Conservation (phyloP, 2,888 invertebrate genomes). For the Nymphalis urticae region DNA sequence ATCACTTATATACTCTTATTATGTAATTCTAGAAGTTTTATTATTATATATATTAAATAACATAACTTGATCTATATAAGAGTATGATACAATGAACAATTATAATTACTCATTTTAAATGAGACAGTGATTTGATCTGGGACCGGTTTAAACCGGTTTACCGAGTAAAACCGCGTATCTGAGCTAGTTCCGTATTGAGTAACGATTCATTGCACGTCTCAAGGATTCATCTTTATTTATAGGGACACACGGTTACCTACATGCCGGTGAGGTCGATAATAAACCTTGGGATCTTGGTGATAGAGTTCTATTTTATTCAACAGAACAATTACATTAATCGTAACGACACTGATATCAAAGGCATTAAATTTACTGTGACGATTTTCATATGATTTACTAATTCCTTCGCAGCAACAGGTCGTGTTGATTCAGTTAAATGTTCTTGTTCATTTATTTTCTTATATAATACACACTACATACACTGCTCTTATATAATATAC, state of each 20-base stretch:
- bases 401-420: constrained; percentile 12
- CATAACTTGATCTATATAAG: neutral
- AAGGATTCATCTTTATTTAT: constrained; percentile 46
- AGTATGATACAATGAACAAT: neutral
- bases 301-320: constrained; percentile 10
- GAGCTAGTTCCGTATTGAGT: constrained; percentile 41
- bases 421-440: too few species aligned
- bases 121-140: constrained; percentile 24
- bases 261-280: constrained; percentile 9
- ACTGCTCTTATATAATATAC: too few species aligned
- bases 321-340: constrained; percentile 15
- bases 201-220: constrained; percentile 39
- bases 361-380: constrained; percentile 34
- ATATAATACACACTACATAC: too few species aligned
- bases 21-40: neutral
- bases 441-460: too few species aligned
- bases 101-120: neutral
- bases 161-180: constrained; percentile 39
- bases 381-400: constrained; percentile 34
- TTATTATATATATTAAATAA: neutral
- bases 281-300: neutral
- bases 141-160: constrained; percentile 40
- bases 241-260: constrained; percentile 37
- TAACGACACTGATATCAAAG: constrained; percentile 33
- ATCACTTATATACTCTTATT: neutral